Evolutionary conservation across 2,888 invertebrate genomes (phyloP).

Genomic region (Andrena flavipes): DNA sequence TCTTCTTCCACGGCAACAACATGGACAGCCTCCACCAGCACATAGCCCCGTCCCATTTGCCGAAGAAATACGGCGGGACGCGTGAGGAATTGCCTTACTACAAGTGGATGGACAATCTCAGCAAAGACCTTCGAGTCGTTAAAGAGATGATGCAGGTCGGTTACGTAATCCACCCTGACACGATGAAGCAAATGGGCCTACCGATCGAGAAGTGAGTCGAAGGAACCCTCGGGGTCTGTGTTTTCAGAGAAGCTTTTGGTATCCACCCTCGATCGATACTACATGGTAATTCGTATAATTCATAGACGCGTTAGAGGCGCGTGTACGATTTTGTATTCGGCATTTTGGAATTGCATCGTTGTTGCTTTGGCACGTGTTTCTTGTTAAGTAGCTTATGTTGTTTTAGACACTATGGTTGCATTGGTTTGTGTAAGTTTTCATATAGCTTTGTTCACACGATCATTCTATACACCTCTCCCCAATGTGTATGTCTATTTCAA

Average conservation of each 20-base stretch:
- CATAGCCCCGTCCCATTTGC: constrained; percentile 89
- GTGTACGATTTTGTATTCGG: too few species aligned
- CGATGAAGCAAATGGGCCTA: constrained; percentile 32
- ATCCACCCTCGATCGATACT: too few species aligned
- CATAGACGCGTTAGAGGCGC: too few species aligned
- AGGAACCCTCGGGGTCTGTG: too few species aligned
- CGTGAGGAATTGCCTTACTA: constrained; percentile 91
- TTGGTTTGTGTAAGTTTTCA: background rate
- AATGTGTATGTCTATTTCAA: background rate
- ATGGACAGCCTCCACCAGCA: constrained; percentile 91
- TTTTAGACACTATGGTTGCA: background rate
- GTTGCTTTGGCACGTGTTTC: background rate
- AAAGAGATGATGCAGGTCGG: constrained; percentile 89
- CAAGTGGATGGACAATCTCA: constrained; percentile 90
- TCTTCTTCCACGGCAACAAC: constrained; percentile 91
- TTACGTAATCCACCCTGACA: constrained; percentile 86
- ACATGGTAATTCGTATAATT: too few species aligned
- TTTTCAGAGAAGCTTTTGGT: too few species aligned
- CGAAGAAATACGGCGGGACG: constrained; percentile 89
- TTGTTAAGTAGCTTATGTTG: background rate
- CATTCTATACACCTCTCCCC: too few species aligned
- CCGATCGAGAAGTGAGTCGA: background rate
- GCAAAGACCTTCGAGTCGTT: constrained; percentile 86
- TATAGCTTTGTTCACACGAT: too few species aligned
- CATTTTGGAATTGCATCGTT: background rate